These are phyloP conservation scores for Scelioninae gen. 1 DNA, from an alignment of 2,888 invertebrate species.

Conservation along the genomic window DNA sequence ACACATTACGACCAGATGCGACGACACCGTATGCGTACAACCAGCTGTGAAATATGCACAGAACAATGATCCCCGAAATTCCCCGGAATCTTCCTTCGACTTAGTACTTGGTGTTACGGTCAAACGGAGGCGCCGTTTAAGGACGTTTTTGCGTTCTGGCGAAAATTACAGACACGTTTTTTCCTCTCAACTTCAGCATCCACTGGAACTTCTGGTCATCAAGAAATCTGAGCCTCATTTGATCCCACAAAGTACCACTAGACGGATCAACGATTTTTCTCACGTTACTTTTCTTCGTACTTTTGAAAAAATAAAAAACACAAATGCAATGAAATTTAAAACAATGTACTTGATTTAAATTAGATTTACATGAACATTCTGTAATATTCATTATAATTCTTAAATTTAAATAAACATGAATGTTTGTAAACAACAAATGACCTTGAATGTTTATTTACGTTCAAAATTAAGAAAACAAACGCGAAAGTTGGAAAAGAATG, in stretches of 20 bases:
- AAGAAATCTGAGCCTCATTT: slow-evolving; percentile 20
- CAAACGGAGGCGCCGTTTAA: slow-evolving; percentile 21
- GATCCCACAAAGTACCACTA: slow-evolving; percentile 13
- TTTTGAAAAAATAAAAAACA: too few relatives aligned
- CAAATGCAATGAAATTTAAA: too few relatives aligned
- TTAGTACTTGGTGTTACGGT: slow-evolving; percentile 43
- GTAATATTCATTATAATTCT: too few relatives aligned
- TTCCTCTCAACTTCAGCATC: not conserved
- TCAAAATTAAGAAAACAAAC: too few relatives aligned
- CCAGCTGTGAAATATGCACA: slow-evolving; percentile 54
- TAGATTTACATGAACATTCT: too few relatives aligned
- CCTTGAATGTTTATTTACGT: too few relatives aligned
- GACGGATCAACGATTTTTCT: slow-evolving; percentile 9
- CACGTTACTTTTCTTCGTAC: slow-evolving; percentile 14
- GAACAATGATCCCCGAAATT: slow-evolving; percentile 58
- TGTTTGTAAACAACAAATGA: too few relatives aligned
- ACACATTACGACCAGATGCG: slow-evolving; percentile 63
- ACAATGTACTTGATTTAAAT: too few relatives aligned
- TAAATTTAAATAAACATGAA: too few relatives aligned
- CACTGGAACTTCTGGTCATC: slow-evolving; percentile 12
- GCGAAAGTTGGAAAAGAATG: too few relatives aligned
- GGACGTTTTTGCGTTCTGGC: slow-evolving; percentile 42
- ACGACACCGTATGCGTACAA: slow-evolving; percentile 14
- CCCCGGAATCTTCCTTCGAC: slow-evolving; percentile 39
- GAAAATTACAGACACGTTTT: slow-evolving; percentile 40